Base-by-base conservation (phyloP, 2,888 invertebrate genomes). In the Erpobdella octoculata region DNA sequence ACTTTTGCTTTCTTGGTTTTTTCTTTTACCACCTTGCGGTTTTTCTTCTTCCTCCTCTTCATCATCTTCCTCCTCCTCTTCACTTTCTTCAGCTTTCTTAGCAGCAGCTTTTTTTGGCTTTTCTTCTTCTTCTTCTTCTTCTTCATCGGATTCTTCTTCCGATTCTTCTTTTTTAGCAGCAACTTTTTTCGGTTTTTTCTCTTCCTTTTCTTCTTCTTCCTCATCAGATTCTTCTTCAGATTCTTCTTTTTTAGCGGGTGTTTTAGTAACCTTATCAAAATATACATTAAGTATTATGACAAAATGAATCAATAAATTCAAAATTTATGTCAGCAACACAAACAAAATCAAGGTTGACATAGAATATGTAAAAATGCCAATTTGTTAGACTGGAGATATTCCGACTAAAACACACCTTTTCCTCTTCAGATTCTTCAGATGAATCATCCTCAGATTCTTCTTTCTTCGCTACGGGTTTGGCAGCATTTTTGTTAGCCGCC, bases 31-130 rank as follows among this genome's bases (percentile, higher is more conserved):
- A 31, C 37, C 36, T 33, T 46, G 28, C 25, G 33, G n/a, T 35
- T 53, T 31, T 15, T 53, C 69, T 15, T 69, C 58, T 35, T 69
- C 69, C 33, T 69, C 69, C 1, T 58, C 48, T 12, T 67, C 67
- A 4, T 67, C 69, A 4, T 69, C 69, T 18, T 69, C 69, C 5
- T 38, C 41, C 15, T 46, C 67, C 28, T 46, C 58, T 9, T 58
- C 36, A 25, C 35, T 33, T 36, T 67, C 67, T 5, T 67, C 67
- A 2, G 25, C 67, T 1, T 67, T 48, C 33, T 41, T 37, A 28
- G 33, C 67, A 35, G 35, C 37, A 66, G 36, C 9, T 21, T 35
- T 38, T 21, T 67, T 48, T 25, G 21, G 25, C 28, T 4, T 46
- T 38, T 41, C 18, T 5, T 28, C 62, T 33, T 28, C 28, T n/a